These are phyloP conservation scores for Pseudochirops corinnae DNA, from an alignment of 2,797 vertebrate genomes.

Conservation along the genomic window DNA sequence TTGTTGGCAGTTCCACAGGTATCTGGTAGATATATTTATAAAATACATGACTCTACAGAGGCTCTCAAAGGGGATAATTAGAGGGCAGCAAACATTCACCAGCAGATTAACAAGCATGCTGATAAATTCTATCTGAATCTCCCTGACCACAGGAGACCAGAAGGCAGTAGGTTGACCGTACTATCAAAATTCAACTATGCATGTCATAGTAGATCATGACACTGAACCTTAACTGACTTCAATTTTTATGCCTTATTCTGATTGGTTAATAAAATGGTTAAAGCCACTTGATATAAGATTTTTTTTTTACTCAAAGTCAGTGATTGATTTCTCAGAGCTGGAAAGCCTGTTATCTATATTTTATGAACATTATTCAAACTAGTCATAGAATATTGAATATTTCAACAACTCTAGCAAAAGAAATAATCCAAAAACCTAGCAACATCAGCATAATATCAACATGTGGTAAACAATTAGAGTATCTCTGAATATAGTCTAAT, in stretches of 20 bases:
- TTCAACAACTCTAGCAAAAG: slow-evolving; percentile 3
- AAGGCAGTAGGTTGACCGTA: neutral
- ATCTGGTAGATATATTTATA: too few species aligned
- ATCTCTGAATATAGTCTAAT: neutral
- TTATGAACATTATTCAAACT: neutral
- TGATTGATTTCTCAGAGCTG: neutral
- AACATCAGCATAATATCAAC: too few species aligned
- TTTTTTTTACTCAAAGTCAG: neutral
- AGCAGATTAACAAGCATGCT: slow-evolving; percentile 12
- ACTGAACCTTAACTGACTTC: neutral
- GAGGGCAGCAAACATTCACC: too few species aligned
- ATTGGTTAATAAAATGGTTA: neutral
- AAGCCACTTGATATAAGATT: neutral
- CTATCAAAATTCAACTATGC: neutral
- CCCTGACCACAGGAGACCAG: neutral
- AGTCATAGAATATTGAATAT: neutral
- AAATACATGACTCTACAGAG: too few species aligned
- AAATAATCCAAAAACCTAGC: neutral
- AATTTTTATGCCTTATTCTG: neutral
- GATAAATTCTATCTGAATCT: neutral
- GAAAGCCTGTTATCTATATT: neutral
- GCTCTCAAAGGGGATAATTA: too few species aligned
- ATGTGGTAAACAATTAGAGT: too few species aligned
- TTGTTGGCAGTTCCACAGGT: too few species aligned
- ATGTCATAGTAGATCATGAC: neutral